Evolutionary conservation across 2,797 vertebrate species (phyloP).

Genomic region (Protonibea diacanthus): DNA sequence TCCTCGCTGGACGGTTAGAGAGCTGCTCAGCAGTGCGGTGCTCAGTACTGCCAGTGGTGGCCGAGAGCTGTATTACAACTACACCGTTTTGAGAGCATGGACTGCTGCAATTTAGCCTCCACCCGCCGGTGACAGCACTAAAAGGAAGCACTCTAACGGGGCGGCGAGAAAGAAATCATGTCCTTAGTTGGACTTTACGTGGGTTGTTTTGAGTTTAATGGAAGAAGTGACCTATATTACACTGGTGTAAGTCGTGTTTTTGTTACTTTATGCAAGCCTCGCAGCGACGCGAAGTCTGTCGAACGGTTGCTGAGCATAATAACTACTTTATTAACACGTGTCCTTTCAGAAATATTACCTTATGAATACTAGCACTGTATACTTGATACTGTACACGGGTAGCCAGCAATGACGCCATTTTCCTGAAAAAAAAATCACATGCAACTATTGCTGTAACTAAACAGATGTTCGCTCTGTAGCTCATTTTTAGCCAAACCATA

Average conservation of each 20-base stretch:
- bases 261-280: neutral
- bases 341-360: neutral
- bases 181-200: neutral
- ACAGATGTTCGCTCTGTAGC: neutral
- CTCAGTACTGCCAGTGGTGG: slow-evolving; percentile 6
- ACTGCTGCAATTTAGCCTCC: neutral
- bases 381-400: too few species aligned
- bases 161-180: slow-evolving; percentile 17
- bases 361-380: neutral
- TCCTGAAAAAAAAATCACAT: neutral
- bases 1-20: neutral
- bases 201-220: neutral
- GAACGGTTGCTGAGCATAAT: neutral
- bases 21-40: too few species aligned
- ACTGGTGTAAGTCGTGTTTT: neutral
- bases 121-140: slow-evolving; percentile 26
- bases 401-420: neutral
- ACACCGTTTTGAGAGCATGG: slow-evolving; percentile 13
- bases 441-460: neutral
- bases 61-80: slow-evolving; percentile 9
- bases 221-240: neutral
- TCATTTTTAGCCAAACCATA: neutral
- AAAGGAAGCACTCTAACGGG: neutral
- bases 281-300: neutral
- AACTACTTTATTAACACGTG: neutral